Percentiles rank a stretch among this genome's conserved stretches.
These are phyloP conservation scores for Tinamus guttatus DNA, from an alignment of 2,113 vertebrate species.

Conservation along the genomic window DNA sequence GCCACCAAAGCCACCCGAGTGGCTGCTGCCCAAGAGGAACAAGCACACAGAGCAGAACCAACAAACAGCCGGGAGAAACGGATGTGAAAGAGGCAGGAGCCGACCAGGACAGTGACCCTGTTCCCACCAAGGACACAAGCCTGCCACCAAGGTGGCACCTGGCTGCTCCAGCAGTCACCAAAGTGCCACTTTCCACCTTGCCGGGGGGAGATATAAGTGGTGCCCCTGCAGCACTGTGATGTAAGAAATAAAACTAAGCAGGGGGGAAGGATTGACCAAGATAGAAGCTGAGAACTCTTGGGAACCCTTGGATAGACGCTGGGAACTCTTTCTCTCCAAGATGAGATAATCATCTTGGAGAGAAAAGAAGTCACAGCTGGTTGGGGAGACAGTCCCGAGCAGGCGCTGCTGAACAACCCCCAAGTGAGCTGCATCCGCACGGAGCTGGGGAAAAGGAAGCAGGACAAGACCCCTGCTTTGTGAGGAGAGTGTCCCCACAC, in stretches of 20 bases:
- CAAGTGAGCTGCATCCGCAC: background rate
- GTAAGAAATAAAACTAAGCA: background rate
- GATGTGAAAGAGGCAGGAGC: conserved; percentile 13
- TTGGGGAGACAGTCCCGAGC: background rate
- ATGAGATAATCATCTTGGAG: background rate
- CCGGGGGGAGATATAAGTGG: background rate
- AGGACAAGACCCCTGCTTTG: background rate
- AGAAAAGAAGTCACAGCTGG: background rate
- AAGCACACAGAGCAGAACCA: background rate
- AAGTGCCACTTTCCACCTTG: background rate
- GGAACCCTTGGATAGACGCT: too few species aligned
- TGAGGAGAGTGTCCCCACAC: background rate
- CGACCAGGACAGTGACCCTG: background rate
- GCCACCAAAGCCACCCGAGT: background rate
- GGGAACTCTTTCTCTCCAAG: too few species aligned
- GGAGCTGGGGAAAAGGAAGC: background rate
- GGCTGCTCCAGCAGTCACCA: background rate
- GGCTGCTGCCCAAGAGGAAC: conserved; percentile 39
- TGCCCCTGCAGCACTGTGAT: accelerated
- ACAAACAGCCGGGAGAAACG: background rate
- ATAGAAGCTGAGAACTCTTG: background rate
- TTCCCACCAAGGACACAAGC: background rate
- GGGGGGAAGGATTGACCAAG: background rate
- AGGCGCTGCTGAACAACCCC: background rate
- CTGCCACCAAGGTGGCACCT: background rate